Evolutionary conservation across 2,113 vertebrate species (phyloP), one percentile per base, ranked within the genome.

Genomic region (Columba janthina): DNA sequence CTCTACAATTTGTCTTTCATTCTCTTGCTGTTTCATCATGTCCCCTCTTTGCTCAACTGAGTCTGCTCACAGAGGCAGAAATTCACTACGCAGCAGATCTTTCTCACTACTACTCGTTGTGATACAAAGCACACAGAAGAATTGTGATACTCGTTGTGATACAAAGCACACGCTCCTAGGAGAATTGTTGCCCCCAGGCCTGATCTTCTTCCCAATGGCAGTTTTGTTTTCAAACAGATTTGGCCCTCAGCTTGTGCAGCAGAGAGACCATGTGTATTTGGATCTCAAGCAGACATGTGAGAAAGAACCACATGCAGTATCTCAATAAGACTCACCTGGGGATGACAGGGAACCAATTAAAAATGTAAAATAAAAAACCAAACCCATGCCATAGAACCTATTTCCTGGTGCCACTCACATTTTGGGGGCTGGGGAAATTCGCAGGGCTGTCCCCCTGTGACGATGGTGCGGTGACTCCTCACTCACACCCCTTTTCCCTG

Each of bases 111-210:
- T 60, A 14, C 42, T 50, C 15, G 5, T 7, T 51, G 46, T 26
- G 48, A 40, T 34, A 24, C 22, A 44, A 38, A 64, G 1, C n/a
- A 48, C n/a, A 0, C 0, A 14, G 8, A 36, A 21, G 61, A 71
- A 14, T 46, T 29, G 4, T 3, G 36, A 36, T 60, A 14, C 42
- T 50, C 15, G 5, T 7, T 51, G 46, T 26, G 48, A 40, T 34
- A 24, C 22, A 44, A 38, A 64, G 1, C n/a, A 48, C n/a, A 0
- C 0, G 0, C 36, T 57, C n/a, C 31, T 16, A 14, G 8, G n/a
- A 21, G 61, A 71, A 14, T 46, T 29, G 4, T 3, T 64, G 22
- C 80, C 71, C 19, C 28, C 20, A 9, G 58, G 29, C 15, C 8
- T 3, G 12, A 15, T 36, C 53, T 12, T 57, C 46, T 85, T 78